These are phyloP conservation scores for Acridotheres tristis DNA, from an alignment of 2,797 vertebrate species.

Conservation along the genomic window DNA sequence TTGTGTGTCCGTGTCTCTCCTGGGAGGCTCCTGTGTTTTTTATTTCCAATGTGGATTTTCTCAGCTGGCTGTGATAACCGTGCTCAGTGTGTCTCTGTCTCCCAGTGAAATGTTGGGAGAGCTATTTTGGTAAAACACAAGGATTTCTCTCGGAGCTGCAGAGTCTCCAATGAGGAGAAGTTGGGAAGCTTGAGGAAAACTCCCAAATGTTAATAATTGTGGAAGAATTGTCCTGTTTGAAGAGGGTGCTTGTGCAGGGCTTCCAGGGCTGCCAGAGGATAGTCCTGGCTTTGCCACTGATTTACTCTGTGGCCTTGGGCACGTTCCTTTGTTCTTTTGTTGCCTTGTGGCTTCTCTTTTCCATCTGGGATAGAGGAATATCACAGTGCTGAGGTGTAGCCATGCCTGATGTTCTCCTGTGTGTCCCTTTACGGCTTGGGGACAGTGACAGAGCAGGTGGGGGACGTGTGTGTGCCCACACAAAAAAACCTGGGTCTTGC, in stretches of 20 bases:
- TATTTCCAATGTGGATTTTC: not conserved
- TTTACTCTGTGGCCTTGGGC: not conserved
- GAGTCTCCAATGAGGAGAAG: not conserved
- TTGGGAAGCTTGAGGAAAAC: not conserved
- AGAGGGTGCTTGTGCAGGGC: not conserved
- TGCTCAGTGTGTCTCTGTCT: not conserved
- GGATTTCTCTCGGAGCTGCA: rapidly evolving
- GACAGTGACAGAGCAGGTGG: not conserved
- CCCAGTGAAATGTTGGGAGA: rapidly evolving
- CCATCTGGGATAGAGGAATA: not conserved
- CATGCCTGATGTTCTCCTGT: rapidly evolving
- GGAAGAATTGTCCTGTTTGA: not conserved
- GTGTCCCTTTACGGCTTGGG: not conserved
- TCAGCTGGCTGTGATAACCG: rapidly evolving
- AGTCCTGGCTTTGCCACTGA: not conserved
- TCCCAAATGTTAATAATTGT: not conserved
- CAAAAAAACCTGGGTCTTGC: not conserved
- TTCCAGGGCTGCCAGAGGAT: rapidly evolving
- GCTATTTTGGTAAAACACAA: not conserved
- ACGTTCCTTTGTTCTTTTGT: not conserved
- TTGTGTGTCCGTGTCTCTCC: not conserved
- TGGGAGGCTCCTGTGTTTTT: not conserved
- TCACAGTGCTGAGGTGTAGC: not conserved
- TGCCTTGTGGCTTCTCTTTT: not conserved
- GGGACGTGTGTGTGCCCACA: rapidly evolving